Percentiles rank a stretch among this genome's conserved stretches.
These are phyloP conservation scores for Strigops habroptila DNA, from an alignment of 2,113 vertebrate species.

Conservation along the genomic window DNA sequence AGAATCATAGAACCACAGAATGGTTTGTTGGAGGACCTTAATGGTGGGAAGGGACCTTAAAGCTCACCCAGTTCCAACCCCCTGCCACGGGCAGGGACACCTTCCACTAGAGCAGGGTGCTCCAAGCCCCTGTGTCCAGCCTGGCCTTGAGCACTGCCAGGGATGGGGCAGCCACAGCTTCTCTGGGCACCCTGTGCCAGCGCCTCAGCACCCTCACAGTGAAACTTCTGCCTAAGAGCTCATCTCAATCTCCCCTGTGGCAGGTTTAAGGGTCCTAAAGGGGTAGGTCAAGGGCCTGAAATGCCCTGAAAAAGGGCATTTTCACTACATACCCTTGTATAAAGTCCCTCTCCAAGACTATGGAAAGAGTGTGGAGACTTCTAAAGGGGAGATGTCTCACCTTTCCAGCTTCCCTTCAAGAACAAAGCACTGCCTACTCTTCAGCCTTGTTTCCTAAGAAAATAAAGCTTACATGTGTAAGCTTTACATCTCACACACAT, in stretches of 20 bases:
- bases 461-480: background rate
- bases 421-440: background rate
- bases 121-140: background rate
- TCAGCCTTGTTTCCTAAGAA: background rate
- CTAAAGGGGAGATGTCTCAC: background rate
- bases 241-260: too few relatives aligned
- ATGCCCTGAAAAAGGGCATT: too few relatives aligned
- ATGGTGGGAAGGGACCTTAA: background rate
- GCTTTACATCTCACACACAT: too few relatives aligned
- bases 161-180: too few relatives aligned
- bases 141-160: background rate
- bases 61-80: background rate
- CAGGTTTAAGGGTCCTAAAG: too few relatives aligned
- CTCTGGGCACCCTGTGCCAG: too few relatives aligned
- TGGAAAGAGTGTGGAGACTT: background rate
- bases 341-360: background rate
- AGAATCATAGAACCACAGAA: background rate
- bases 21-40: too few relatives aligned
- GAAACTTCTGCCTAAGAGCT: too few relatives aligned
- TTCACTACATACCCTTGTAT: too few relatives aligned
- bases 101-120: background rate
- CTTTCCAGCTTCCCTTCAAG: background rate
- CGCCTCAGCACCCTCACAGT: too few relatives aligned
- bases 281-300: too few relatives aligned
- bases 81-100: background rate